Evolutionary conservation across 2,888 invertebrate species (phyloP).

Genomic region (Tyria jacobaeae): DNA sequence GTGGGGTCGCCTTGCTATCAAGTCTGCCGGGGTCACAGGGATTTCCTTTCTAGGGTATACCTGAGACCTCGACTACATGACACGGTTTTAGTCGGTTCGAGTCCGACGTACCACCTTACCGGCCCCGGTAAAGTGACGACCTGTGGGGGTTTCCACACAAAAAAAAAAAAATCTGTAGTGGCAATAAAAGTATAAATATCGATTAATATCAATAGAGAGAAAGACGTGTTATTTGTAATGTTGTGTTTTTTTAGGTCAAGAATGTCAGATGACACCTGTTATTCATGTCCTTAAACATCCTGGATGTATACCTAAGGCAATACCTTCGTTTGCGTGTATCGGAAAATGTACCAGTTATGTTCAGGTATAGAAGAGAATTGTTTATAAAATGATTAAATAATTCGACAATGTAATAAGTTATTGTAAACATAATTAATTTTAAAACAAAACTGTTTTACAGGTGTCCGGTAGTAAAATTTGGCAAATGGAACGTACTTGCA

Average conservation of each 20-base stretch:
- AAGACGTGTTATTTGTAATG: not conserved
- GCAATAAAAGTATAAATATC: too few relatives aligned
- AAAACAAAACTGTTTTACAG: conserved; percentile 58
- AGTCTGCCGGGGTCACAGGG: too few relatives aligned
- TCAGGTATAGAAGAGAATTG: conserved; percentile 87
- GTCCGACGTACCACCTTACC: too few relatives aligned
- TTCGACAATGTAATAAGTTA: too few relatives aligned
- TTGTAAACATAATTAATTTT: not conserved
- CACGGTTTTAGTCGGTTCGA: too few relatives aligned
- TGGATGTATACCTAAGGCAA: conserved; percentile 96
- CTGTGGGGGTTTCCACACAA: too few relatives aligned
- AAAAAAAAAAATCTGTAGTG: too few relatives aligned
- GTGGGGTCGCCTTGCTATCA: too few relatives aligned
- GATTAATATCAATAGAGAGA: not conserved
- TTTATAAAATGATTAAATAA: not conserved
- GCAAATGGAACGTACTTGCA: conserved; percentile 98
- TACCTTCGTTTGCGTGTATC: conserved; percentile 97
- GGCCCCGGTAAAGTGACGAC: too few relatives aligned
- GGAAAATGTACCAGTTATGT: conserved; percentile 97
- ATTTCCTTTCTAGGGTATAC: too few relatives aligned
- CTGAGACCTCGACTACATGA: too few relatives aligned
- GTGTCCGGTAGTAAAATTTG: conserved; percentile 98
- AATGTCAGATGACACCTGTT: conserved; percentile 96
- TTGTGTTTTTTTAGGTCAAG: conserved; percentile 84
- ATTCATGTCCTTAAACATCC: conserved; percentile 96